Base-by-base conservation (phyloP, 2,113 vertebrate species). In the Madoqua kirkii region DNA sequence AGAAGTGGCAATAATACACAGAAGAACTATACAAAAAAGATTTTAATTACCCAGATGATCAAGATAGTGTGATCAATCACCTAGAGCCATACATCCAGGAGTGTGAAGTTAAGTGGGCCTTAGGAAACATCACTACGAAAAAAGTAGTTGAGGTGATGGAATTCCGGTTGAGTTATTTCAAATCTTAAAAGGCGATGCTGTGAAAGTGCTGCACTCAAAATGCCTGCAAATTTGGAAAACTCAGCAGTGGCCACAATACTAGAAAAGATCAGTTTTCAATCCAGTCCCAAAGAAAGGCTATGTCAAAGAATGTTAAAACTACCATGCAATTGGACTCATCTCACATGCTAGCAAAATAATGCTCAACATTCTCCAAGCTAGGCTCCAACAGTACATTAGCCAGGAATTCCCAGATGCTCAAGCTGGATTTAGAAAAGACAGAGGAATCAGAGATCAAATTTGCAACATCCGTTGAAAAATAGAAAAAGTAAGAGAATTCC, bases 371-470 rank as follows among this genome's bases (percentile, higher is more conserved):
- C 17, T 71, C 64, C 64, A 36, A 71, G 9, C n/a, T 21, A 36
- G 17, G 17, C n/a, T 36, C 64, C n/a, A 71, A 71, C 9, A 71
- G n/a, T 36, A 71, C 17, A 71, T 36, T 19, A 71, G 19, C n/a
- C 3, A 0, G 10, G n/a, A 71, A 71, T 21, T 36, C 12, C 19
- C 19, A 23, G 17, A 71, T 12, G 9, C n/a, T 36, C n/a, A 71
- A 36, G 64, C 9, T 36, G n/a, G n/a, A 71, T 23, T 71, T 71
- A 71, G 64, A 23, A 71, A 71, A 71, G 64, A 7, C 64, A 36
- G n/a, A 36, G 4, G 19, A 71, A 71, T 4, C 64, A 71, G 9
- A 23, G 19, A 36, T 71, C 64, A 71, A 71, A 36, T 71, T 71
- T 0, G 0, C 1, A 71, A 12, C n/a, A 71, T 71, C 64, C 4